Evolutionary conservation across 2,888 invertebrate genomes (phyloP).

Genomic region (Drosophila neoperkinsi): DNA sequence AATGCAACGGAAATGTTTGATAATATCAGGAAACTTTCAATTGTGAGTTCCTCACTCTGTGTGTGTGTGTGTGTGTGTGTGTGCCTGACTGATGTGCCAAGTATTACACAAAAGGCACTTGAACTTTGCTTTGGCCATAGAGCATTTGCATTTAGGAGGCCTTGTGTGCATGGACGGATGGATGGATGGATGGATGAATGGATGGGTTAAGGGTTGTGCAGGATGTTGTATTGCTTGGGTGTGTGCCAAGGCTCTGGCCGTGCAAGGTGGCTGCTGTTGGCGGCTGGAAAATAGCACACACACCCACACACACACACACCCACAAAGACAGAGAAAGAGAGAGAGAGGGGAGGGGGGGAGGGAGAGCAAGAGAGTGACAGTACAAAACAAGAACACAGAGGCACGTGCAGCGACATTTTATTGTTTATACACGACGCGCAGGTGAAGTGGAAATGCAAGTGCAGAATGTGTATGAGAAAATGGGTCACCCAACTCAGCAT

Average conservation of each 20-base stretch:
- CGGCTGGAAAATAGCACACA: slow-evolving; percentile 57
- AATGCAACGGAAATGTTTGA: slow-evolving; percentile 29
- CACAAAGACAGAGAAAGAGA: background rate
- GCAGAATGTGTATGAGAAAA: slow-evolving; percentile 17
- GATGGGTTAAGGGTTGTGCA: slow-evolving; percentile 25
- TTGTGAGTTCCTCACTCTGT: background rate
- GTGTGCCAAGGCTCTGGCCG: slow-evolving; percentile 51
- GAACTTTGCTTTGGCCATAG: slow-evolving; percentile 63
- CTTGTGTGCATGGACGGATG: slow-evolving; percentile 10
- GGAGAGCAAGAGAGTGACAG: background rate
- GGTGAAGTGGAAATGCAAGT: slow-evolving; percentile 31
- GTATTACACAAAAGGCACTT: slow-evolving; percentile 70
- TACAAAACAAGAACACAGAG: slow-evolving; percentile 6
- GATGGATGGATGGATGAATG: slow-evolving; percentile 10
- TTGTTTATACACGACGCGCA: slow-evolving; percentile 25
- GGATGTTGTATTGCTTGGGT: slow-evolving; percentile 37
- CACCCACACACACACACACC: slow-evolving; percentile 8
- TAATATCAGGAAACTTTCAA: slow-evolving; percentile 17
- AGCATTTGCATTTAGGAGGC: slow-evolving; percentile 44
- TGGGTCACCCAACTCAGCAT: slow-evolving; percentile 51
- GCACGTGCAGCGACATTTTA: slow-evolving; percentile 3
- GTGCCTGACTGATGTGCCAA: slow-evolving; percentile 22
- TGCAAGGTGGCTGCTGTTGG: slow-evolving; percentile 35
- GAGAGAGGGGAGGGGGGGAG: background rate
- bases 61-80: slow-evolving; percentile 6